phyloP scores from a whole-genome alignment of 2,888 invertebrate species.

The Scaptomyza reducta region DNA sequence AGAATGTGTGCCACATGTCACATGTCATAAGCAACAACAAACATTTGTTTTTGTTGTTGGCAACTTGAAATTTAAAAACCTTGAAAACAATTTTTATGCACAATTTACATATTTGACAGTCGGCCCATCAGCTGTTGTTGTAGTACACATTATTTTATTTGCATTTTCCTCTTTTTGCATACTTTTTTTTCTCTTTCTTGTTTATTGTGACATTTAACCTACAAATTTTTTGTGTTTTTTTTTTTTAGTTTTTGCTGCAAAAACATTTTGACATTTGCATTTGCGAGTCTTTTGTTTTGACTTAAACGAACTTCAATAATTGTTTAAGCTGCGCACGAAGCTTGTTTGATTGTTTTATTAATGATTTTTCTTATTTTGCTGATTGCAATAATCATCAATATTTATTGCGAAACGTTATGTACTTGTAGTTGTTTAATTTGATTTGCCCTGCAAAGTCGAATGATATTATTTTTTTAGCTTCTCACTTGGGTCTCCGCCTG shows the following conservation, averaged over 20 bases:
- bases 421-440: background rate
- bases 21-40: conserved; percentile 42
- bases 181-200: conserved; percentile 6
- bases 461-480: no score
- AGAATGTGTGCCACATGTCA: conserved; percentile 37
- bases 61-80: conserved; percentile 22
- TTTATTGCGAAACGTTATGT: background rate
- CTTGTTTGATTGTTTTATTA: conserved; percentile 1
- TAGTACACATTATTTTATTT: conserved; percentile 16
- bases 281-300: conserved; percentile 25
- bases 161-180: conserved; percentile 12
- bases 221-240: conserved; percentile 2
- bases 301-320: conserved; percentile 22
- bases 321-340: conserved; percentile 4
- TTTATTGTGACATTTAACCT: conserved; percentile 55
- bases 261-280: conserved; percentile 67
- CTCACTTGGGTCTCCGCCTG: no score
- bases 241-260: conserved; percentile 30
- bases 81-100: conserved; percentile 17
- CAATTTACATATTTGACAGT: conserved; percentile 72
- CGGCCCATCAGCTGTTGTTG: conserved; percentile 45
- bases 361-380: background rate
- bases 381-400: background rate
- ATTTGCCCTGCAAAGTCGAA: no score
- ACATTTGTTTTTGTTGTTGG: conserved; percentile 5